These are phyloP conservation scores for Pachyuromys duprasi DNA, from an alignment of 2,797 vertebrate genomes.

Conservation along the genomic window DNA sequence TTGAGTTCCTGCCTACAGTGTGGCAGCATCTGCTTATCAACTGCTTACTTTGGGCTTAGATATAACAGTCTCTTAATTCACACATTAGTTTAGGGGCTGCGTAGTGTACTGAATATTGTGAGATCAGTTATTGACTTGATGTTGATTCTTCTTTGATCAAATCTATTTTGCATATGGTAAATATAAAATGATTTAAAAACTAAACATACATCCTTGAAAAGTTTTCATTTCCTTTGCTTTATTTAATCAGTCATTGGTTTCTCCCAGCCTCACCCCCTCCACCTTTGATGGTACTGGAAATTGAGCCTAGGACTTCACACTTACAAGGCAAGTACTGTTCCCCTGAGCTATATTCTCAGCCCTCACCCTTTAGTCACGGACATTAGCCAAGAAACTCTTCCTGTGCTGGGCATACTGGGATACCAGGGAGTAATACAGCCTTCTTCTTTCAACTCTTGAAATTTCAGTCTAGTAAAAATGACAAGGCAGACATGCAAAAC, in stretches of 20 bases:
- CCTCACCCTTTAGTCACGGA: neutral
- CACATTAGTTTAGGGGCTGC: neutral
- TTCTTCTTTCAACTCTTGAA: neutral
- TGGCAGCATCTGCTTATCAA: neutral
- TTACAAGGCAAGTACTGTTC: neutral
- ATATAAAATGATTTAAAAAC: neutral
- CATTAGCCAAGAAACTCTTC: neutral
- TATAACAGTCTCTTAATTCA: neutral
- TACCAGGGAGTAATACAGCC: neutral
- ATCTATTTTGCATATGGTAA: neutral
- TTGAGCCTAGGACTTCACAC: neutral
- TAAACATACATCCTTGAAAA: neutral
- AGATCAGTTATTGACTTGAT: neutral
- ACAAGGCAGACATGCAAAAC: neutral
- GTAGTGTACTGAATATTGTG: neutral
- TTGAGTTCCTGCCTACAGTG: neutral
- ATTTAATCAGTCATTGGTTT: neutral
- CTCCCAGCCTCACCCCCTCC: no score
- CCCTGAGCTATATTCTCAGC: neutral
- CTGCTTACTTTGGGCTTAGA: constrained; percentile 18
- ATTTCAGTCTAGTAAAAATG: neutral
- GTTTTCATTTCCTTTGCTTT: neutral
- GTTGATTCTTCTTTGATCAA: neutral
- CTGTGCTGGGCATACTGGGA: neutral
- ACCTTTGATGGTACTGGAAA: neutral